Percentiles rank a stretch among this genome's conserved stretches.
Evolutionary conservation across 1,140 invertebrate species (phyloP).

Genomic region (Drosophila tristis): DNA sequence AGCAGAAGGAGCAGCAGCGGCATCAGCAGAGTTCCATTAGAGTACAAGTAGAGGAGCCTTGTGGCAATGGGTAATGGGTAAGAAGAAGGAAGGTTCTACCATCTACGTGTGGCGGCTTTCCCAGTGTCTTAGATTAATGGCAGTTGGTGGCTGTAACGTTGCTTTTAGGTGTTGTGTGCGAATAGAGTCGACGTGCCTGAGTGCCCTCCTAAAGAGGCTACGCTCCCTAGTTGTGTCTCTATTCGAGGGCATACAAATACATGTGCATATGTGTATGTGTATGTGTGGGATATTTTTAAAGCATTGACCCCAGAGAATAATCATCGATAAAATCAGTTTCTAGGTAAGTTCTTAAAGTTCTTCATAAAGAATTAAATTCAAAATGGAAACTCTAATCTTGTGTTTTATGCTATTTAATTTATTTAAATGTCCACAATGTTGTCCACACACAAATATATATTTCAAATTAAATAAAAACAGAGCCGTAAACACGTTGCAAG

Average conservation of each 20-base stretch:
- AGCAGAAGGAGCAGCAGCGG: constrained; percentile 17
- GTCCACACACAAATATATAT: constrained; percentile 12
- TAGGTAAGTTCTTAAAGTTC: no score
- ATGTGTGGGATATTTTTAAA: no score
- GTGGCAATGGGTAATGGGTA: constrained; percentile 7
- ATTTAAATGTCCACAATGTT: constrained; percentile 13
- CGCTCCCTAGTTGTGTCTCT: constrained; percentile 2
- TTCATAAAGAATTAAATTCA: not conserved
- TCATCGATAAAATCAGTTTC: no score
- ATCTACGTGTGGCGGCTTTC: constrained; percentile 40
- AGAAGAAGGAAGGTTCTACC: not conserved
- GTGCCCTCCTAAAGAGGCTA: constrained; percentile 16
- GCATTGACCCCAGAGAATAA: no score
- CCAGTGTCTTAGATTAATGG: constrained; percentile 61
- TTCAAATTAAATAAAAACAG: constrained; percentile 43
- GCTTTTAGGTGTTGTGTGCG: constrained; percentile 42
- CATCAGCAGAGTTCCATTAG: constrained; percentile 54
- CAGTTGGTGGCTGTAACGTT: constrained; percentile 38
- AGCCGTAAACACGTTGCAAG: constrained; percentile 33
- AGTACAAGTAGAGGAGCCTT: not conserved
- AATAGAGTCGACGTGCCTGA: constrained; percentile 49
- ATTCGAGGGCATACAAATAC: not conserved
- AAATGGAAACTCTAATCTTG: not conserved
- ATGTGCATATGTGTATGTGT: no score
- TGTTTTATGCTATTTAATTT: constrained; percentile 7